Base-by-base conservation (phyloP, 2,888 invertebrate genomes). In the Syritta pipiens region DNA sequence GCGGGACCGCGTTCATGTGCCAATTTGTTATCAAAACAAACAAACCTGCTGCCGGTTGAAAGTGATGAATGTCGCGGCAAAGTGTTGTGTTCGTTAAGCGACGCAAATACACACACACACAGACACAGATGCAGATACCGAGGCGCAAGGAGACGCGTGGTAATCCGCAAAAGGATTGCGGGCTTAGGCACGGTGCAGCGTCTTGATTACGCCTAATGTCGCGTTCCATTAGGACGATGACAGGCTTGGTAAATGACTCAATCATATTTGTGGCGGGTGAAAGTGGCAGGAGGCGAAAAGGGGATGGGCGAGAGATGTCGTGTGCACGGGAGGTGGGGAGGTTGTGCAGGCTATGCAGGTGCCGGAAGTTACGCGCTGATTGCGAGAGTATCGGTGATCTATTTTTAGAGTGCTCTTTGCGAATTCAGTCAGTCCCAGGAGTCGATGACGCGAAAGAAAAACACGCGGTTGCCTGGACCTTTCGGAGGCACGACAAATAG, bases 191-290 rank as follows among this genome's bases (percentile, higher is more conserved):
- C 35, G 42, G 77, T 67, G 57, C 48, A 79, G 53, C 48, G 67
- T 55, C 77, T 79, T 79, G 72, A 72, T 79, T 79, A 79, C 67
- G 68, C 74, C 49, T 79, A 67, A 74, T 79, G 79, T 79, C 74
- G 49, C 74, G 35, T 51, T 51, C 74, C 74, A 79, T 79, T 74
- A 67, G 72, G 72, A 72, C 65, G 77, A 72, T 67, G 74, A 51
- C 67, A 68, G 74, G 74, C 57, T 79, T 74, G 62, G 77, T 22
- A 79, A 79, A 62, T 74, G 74, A 68, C 74, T 79, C 68, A 74
- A 79, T 79, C 79, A 79, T 72, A 79, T 49, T 63, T 63, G 63
- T 59, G 71, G 44, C 20, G 35, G 63, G 49, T 57, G 57, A 42
- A 60, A 62, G 68, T 69, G 67, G 49, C 26, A 60, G 32, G 49